These are phyloP conservation scores for Accipiter cooperii DNA, from an alignment of 2,113 vertebrate species.

Conservation along the genomic window DNA sequence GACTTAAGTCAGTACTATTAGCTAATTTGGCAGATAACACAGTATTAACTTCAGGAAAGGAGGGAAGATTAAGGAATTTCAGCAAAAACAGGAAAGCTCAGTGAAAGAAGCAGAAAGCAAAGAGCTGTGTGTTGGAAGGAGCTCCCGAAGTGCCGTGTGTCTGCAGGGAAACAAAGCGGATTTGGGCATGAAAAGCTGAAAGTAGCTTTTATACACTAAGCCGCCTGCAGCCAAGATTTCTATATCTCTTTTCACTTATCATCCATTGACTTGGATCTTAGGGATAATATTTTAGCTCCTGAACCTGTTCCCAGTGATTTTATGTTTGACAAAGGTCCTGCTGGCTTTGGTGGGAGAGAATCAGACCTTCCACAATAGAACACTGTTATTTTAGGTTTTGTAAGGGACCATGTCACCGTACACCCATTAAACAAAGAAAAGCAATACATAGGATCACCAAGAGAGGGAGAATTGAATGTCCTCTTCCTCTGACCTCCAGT, in stretches of 20 bases:
- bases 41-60: background rate
- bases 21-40: background rate
- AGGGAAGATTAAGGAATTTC: background rate
- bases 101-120: background rate
- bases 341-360: background rate
- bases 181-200: background rate
- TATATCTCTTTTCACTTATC: background rate
- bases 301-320: background rate
- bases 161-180: background rate
- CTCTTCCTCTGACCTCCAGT: background rate
- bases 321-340: background rate
- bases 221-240: background rate
- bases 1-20: background rate
- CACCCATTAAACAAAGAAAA: background rate
- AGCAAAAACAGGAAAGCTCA: background rate
- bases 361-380: background rate
- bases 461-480: background rate
- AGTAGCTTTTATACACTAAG: background rate
- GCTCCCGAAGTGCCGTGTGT: background rate
- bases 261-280: background rate
- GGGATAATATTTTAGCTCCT: background rate
- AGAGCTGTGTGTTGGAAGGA: background rate
- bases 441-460: background rate
- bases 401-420: background rate
- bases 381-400: background rate